Conservation (phyloP, 2,888 invertebrate genomes). For the Melanotus villosus region DNA sequence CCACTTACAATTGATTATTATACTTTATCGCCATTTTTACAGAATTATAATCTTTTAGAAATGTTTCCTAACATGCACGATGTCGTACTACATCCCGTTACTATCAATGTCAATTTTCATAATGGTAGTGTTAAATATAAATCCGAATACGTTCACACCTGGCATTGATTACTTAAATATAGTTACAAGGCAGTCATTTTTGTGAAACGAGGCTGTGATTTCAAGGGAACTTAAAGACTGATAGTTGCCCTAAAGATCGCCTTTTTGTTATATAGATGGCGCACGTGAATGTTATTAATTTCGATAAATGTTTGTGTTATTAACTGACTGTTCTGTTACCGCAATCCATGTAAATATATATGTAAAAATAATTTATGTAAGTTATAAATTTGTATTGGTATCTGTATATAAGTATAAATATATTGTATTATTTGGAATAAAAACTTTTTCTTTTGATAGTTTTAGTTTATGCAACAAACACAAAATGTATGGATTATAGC, state of each 20-base stretch:
- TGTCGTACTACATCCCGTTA: constrained; percentile 86
- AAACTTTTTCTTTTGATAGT: background rate
- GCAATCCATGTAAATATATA: background rate
- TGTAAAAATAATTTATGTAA: background rate
- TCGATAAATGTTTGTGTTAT: constrained; percentile 1
- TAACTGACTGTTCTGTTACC: constrained; percentile 4
- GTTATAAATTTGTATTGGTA: constrained; percentile 18
- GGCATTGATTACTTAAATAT: too few relatives aligned
- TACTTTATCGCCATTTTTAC: constrained; percentile 79
- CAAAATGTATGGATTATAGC: too few relatives aligned
- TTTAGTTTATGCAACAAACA: background rate
- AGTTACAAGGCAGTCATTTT: too few relatives aligned
- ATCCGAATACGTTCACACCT: constrained; percentile 25
- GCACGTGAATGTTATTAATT: constrained; percentile 6
- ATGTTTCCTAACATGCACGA: constrained; percentile 71
- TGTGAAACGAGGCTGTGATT: constrained; percentile 41
- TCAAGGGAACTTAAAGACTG: constrained; percentile 43
- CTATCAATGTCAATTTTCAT: constrained; percentile 88
- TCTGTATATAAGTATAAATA: background rate
- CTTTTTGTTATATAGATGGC: constrained; percentile 22
- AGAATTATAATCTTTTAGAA: constrained; percentile 73
- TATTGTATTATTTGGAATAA: constrained; percentile 3
- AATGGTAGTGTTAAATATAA: constrained; percentile 33
- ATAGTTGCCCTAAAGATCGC: constrained; percentile 40
- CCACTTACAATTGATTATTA: constrained; percentile 87